phyloP scores from a whole-genome alignment of 2,888 invertebrate genomes.

The Lepidochitona cinerea region DNA sequence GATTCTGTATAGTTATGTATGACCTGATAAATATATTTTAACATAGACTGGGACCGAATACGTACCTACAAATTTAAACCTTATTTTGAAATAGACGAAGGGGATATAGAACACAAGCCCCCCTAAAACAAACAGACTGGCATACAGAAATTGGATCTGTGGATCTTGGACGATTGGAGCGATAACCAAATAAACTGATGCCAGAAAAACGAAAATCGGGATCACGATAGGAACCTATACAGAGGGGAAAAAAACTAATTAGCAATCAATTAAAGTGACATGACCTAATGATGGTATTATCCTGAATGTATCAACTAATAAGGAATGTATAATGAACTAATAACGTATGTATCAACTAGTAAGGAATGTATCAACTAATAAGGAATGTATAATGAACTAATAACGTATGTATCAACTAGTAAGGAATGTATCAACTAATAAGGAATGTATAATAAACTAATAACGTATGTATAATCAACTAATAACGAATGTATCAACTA shows the following conservation, averaged over 20 bases:
- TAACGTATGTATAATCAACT: no score
- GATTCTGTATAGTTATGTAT: neutral
- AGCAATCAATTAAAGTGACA: neutral
- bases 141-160: conserved; percentile 95
- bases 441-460: neutral
- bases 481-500: neutral
- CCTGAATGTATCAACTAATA: neutral
- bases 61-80: conserved; percentile 77
- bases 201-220: conserved; percentile 89
- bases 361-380: neutral
- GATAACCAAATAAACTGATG: conserved; percentile 92
- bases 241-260: neutral
- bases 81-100: conserved; percentile 85
- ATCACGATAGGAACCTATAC: conserved; percentile 79
- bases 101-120: conserved; percentile 94
- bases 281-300: neutral
- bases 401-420: no score
- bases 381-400: neutral
- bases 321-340: neutral
- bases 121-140: conserved; percentile 87
- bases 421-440: neutral
- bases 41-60: neutral
- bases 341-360: no score
- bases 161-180: conserved; percentile 95
- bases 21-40: neutral